phyloP scores from a whole-genome alignment of 1,140 invertebrate genomes.

The Brachionus calyciflorus region DNA sequence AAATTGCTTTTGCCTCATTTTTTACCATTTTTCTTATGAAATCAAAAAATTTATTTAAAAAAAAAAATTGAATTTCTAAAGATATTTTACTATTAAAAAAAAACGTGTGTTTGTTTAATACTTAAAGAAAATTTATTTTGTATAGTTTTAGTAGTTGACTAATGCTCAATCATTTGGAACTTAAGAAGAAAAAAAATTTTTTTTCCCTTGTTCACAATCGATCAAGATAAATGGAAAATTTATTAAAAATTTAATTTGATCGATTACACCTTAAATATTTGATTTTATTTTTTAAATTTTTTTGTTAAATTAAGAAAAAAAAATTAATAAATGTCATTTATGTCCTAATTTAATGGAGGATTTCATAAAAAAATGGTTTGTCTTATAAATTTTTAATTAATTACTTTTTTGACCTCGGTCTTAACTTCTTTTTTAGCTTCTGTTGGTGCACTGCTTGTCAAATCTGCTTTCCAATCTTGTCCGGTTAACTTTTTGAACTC shows the following conservation, averaged over 20 bases:
- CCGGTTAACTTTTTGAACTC: slow-evolving; percentile 75
- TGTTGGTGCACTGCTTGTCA: no score
- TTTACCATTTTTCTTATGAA: slow-evolving; percentile 3
- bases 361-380: no score
- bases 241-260: not conserved
- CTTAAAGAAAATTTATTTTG: no score
- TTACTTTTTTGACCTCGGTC: not conserved
- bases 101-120: no score
- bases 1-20: no score
- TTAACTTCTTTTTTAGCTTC: not conserved
- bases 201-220: not conserved
- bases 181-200: not conserved
- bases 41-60: not conserved
- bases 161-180: not conserved
- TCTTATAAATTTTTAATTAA: not conserved
- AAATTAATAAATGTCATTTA: no score
- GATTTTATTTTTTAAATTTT: not conserved
- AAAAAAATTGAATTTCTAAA: no score
- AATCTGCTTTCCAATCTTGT: slow-evolving; percentile 60
- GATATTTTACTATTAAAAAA: no score
- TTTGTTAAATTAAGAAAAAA: no score
- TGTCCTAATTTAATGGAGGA: no score
- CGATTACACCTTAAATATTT: not conserved
- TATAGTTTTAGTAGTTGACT: no score
- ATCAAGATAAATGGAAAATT: not conserved